A percentile compares a stretch with the other conserved stretches of the same genome.
Conservation (phyloP, 2,113 vertebrate genomes). For the Scortum barcoo region DNA sequence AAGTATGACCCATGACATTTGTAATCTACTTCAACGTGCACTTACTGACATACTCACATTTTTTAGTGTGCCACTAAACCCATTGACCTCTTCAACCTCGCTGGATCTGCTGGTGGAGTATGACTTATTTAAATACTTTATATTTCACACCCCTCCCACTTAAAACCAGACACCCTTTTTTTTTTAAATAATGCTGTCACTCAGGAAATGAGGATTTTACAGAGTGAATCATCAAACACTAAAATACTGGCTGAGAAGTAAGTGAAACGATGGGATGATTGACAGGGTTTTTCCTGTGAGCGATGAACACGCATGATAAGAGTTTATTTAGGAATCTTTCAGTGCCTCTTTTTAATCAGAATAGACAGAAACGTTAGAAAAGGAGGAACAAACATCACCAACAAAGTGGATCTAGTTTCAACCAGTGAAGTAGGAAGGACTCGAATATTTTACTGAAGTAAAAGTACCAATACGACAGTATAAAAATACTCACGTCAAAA, state of each 20-base stretch:
- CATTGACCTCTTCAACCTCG: slow-evolving; percentile 52
- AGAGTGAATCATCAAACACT: not conserved
- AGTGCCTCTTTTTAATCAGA: not conserved
- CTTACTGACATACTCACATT: slow-evolving; percentile 50
- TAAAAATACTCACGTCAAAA: too few species aligned
- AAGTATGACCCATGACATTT: slow-evolving; percentile 4
- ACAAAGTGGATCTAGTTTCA: not conserved
- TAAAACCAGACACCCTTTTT: not conserved
- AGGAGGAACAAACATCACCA: not conserved
- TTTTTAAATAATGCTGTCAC: not conserved
- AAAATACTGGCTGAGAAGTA: not conserved
- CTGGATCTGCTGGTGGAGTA: slow-evolving; percentile 51
- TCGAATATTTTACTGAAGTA: too few species aligned
- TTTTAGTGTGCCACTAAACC: slow-evolving; percentile 60
- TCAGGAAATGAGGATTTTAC: not conserved
- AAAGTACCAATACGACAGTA: too few species aligned
- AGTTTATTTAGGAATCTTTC: not conserved
- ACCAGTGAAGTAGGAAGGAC: too few species aligned
- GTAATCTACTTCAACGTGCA: slow-evolving; percentile 18
- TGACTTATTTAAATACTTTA: slow-evolving; percentile 47
- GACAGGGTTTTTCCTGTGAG: not conserved
- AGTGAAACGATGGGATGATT: not conserved
- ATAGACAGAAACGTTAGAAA: not conserved
- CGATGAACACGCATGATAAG: not conserved
- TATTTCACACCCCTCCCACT: not conserved